A percentile compares a stretch with the other conserved stretches of the same genome.
Evolutionary conservation across 1,140 invertebrate species (phyloP).

Genomic region (Anadara kagoshimensis): DNA sequence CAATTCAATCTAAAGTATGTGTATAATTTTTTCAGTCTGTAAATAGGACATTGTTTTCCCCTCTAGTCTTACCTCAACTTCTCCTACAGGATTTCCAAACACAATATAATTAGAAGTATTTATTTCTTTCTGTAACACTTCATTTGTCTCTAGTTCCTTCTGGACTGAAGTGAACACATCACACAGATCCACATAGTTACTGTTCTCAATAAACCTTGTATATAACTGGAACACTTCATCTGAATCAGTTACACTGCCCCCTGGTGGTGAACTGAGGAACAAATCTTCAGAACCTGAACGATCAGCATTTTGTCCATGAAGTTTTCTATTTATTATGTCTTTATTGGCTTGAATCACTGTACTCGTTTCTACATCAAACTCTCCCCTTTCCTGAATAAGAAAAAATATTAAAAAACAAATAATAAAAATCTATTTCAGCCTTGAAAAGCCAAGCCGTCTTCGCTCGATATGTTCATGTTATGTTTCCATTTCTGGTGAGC

Average conservation of each 20-base stretch:
- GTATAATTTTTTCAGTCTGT: no score
- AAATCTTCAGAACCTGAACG: background rate
- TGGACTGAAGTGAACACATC: conserved; percentile 41
- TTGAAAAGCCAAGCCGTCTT: no score
- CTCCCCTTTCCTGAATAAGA: conserved; percentile 45
- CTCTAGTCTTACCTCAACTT: conserved; percentile 19
- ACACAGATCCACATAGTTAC: conserved; percentile 48
- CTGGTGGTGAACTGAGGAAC: background rate
- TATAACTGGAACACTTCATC: conserved; percentile 17
- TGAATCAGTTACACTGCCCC: background rate
- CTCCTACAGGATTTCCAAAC: conserved; percentile 35
- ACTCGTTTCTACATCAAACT: conserved; percentile 55
- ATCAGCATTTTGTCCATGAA: conserved; percentile 17
- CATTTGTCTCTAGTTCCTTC: conserved; percentile 30
- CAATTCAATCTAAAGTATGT: no score
- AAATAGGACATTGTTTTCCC: no score
- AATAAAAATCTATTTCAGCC: no score
- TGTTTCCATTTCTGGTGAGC: no score
- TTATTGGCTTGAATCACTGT: conserved; percentile 45
- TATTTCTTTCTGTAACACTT: conserved; percentile 19
- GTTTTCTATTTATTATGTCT: conserved; percentile 46
- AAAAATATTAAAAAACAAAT: background rate
- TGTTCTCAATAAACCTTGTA: conserved; percentile 34
- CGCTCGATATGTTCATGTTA: no score
- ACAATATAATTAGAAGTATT: conserved; percentile 30